Evolutionary conservation across 2,888 invertebrate genomes (phyloP), one percentile per base, ranked within the genome.

Genomic region (Tigriopus californicus): DNA sequence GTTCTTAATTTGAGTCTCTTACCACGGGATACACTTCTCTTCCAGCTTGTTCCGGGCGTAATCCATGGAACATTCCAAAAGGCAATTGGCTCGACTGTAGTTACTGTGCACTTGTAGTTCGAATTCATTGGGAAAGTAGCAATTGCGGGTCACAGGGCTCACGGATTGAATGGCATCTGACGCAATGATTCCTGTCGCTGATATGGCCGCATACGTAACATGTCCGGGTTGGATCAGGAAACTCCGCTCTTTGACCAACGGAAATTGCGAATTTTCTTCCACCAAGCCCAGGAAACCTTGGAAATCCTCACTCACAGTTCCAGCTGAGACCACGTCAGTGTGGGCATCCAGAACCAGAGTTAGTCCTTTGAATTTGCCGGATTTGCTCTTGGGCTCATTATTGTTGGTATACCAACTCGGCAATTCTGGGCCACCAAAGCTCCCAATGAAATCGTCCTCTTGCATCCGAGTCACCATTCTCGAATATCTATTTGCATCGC

Each of bases 111-210:
- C 12, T 12, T 41, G 2, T 3, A 56, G 44, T n/a, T 13, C 20
- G 5, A 20, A n/a, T 41, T 56, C 56, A 56, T 56, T 44, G 3
- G 40, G n/a, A 56, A 56, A 56, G 18, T 56, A 56, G 41, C 56
- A 56, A 18, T 56, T 56, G 41, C 56, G 15, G 12, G 22, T 22
- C 22, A 22, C 6, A 22, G 49, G 49, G 22, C 20, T 11, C 15
- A 49, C 49, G 22, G 15, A 15, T 22, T 22, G 15, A 22, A 46
- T 24, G 42, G 42, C 1, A 5, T 13, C 20, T 10, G 18, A 18
- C 13, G 56, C 22, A 11, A 12, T 18, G 18, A 56, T 25, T 2
- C 44, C 56, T 1, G 22, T 22, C 4, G 49, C 49, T 49, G 13
- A 20, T 3, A 49, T 49, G 22, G 22, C 49, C 20, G 22, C 49